phyloP scores from a whole-genome alignment of 2,888 invertebrate species.

The Pogonocherus hispidulus region DNA sequence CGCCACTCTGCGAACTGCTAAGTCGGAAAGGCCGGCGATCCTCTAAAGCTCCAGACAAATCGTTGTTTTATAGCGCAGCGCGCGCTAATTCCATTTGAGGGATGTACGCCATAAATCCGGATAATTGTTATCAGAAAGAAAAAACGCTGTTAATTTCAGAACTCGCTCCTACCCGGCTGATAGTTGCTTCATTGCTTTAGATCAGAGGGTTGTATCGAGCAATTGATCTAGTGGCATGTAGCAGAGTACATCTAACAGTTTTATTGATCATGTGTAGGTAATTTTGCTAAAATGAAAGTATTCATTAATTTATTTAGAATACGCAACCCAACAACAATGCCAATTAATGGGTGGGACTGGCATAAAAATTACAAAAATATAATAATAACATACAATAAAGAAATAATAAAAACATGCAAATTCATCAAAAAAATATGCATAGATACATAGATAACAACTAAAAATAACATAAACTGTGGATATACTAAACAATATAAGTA shows the following conservation, averaged over 20 bases:
- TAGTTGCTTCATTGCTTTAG: slow-evolving; percentile 31
- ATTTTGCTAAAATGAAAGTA: slow-evolving; percentile 19
- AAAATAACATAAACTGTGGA: no score
- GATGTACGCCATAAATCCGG: slow-evolving; percentile 66
- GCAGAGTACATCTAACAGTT: background rate
- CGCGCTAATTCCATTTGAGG: slow-evolving; percentile 66
- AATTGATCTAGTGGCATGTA: slow-evolving; percentile 27
- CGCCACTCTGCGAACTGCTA: slow-evolving; percentile 54
- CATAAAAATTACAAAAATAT: no score
- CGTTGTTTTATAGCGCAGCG: slow-evolving; percentile 64
- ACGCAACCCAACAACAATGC: no score
- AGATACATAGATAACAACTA: no score
- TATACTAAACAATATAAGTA: no score
- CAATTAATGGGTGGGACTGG: no score
- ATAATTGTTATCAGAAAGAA: slow-evolving; percentile 66
- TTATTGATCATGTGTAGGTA: background rate
- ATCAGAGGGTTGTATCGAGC: slow-evolving; percentile 38
- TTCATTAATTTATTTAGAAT: no score
- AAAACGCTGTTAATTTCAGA: slow-evolving; percentile 60
- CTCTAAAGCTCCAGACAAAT: slow-evolving; percentile 64
- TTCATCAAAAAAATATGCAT: no score
- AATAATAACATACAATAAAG: no score
- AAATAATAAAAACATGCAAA: no score
- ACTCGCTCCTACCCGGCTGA: slow-evolving; percentile 37
- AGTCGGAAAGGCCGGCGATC: slow-evolving; percentile 53